Percentiles rank a stretch among this genome's conserved stretches.
phyloP scores from a whole-genome alignment of 2,797 vertebrate species.

The Gambusia yucatana region DNA sequence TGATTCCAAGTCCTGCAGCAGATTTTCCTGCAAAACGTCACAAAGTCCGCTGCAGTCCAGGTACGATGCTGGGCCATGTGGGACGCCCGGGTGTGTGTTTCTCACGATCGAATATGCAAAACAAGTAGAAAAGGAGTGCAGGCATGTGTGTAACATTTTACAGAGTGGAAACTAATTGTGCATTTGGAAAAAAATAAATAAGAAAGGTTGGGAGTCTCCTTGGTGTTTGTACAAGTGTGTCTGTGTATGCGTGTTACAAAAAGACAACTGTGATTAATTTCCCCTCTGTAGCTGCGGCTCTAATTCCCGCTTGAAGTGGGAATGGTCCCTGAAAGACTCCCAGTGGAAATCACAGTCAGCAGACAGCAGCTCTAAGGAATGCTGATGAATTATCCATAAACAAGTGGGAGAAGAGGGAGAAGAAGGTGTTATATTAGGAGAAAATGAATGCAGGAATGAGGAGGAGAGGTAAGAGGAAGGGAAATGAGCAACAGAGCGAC shows the following conservation, averaged over 20 bases:
- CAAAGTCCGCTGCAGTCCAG: slow-evolving; percentile 21
- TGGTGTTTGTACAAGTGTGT: slow-evolving; percentile 26
- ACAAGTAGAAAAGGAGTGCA: neutral
- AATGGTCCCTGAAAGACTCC: slow-evolving; percentile 78
- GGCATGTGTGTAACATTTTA: slow-evolving; percentile 7
- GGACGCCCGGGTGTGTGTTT: slow-evolving; percentile 22
- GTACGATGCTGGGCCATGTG: slow-evolving; percentile 17
- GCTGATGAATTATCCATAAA: slow-evolving; percentile 83
- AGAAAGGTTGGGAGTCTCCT: slow-evolving; percentile 18
- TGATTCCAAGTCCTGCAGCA: slow-evolving; percentile 8
- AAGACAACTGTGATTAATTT: slow-evolving; percentile 80
- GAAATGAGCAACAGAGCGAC: slow-evolving; percentile 14
- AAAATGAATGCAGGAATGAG: slow-evolving; percentile 5
- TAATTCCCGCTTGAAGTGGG: slow-evolving; percentile 77
- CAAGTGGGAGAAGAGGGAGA: neutral
- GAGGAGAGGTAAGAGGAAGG: slow-evolving; percentile 9
- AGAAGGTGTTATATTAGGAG: slow-evolving; percentile 12
- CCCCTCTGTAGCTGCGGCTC: slow-evolving; percentile 65
- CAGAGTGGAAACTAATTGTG: neutral
- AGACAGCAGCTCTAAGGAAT: slow-evolving; percentile 76
- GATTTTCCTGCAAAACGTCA: slow-evolving; percentile 11
- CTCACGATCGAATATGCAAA: slow-evolving; percentile 14
- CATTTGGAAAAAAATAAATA: neutral
- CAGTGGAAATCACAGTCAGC: slow-evolving; percentile 81
- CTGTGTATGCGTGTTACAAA: slow-evolving; percentile 47